Evolutionary conservation across 2,113 vertebrate genomes (phyloP).

Genomic region (Poeciliopsis retropinna): DNA sequence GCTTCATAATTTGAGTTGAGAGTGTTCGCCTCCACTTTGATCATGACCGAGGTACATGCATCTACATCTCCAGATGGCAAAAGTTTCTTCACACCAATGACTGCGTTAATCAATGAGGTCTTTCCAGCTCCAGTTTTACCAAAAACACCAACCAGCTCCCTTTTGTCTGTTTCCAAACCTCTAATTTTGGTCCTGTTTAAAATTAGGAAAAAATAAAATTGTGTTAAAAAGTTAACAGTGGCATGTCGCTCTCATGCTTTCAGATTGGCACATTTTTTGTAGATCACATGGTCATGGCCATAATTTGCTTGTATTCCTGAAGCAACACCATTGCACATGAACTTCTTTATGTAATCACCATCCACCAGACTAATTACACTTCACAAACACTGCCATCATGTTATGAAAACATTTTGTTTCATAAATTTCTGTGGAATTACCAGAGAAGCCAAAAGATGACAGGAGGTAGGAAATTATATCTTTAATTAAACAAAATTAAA

Average conservation of each 20-base stretch:
- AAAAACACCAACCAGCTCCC: slow-evolving; percentile 62
- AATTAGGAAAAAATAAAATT: neutral
- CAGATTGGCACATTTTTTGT: too few species aligned
- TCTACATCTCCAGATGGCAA: slow-evolving; percentile 52
- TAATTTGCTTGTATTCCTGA: neutral
- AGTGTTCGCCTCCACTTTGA: slow-evolving; percentile 58
- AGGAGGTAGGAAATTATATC: too few species aligned
- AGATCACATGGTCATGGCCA: neutral
- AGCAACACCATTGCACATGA: neutral
- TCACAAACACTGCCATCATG: too few species aligned
- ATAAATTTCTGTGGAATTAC: too few species aligned
- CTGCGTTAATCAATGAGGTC: slow-evolving; percentile 67
- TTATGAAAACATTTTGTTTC: too few species aligned
- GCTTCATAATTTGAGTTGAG: slow-evolving; percentile 39
- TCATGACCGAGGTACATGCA: slow-evolving; percentile 70
- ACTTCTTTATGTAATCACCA: neutral
- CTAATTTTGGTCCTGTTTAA: slow-evolving; percentile 23
- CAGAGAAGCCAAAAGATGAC: too few species aligned
- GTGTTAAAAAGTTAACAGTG: neutral
- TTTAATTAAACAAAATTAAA: too few species aligned
- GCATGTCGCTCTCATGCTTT: neutral
- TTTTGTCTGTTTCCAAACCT: slow-evolving; percentile 44
- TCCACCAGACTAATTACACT: too few species aligned
- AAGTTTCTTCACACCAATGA: slow-evolving; percentile 51
- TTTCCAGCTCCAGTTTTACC: slow-evolving; percentile 70